Base-by-base conservation (phyloP, 2,797 vertebrate genomes). In the Pempheris klunzingeri region DNA sequence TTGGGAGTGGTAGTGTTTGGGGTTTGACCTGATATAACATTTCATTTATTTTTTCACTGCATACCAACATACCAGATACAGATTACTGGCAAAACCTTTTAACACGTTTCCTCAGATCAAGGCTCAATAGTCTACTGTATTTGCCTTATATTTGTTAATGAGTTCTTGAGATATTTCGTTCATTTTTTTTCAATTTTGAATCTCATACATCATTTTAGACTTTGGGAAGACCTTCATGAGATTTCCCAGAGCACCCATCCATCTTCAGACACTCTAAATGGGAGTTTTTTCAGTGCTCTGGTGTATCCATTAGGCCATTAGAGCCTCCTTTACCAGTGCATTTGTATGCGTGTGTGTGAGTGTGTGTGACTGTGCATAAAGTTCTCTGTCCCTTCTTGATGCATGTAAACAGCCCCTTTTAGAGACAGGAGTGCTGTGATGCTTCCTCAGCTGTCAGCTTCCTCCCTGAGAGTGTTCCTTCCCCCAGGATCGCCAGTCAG, bases 341-440 rank as follows among this genome's bases (percentile, higher is more conserved):
- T 80, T 70, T 70, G 59, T 71, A 22, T 38, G 76, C 50, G 59
- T 44, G 53, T 43, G 24, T 67, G 70, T 43, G 50, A 28, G 43
- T 59, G 55, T 68, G 64, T 54, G 64, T 67, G 47, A 15, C 13
- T 62, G 38, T n/a, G n/a, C 17, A 46, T 63, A 26, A 61, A 24
- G 55, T 10, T 14, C 13, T 43, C 3, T 38, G 9, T 67, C 22
- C 47, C 59, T 38, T 53, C 13, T 41, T 6, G 7, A 1, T n/a
- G 59, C 62, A 78, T 78, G 81, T 84, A 80, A 85, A 71, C 43
- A 74, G 12, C 24, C 39, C 28, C 70, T 34, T 24, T 74, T 50
- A 68, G 46, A 34, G 39, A 63, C 54, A 46, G 20, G 18, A 76
- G 38, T 64, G 53, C 39, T 44, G 30, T 62, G 57, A 68, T 47